Evolutionary conservation across 2,797 vertebrate species (phyloP), one percentile per base, ranked within the genome.

Genomic region (Graptemys geographica): DNA sequence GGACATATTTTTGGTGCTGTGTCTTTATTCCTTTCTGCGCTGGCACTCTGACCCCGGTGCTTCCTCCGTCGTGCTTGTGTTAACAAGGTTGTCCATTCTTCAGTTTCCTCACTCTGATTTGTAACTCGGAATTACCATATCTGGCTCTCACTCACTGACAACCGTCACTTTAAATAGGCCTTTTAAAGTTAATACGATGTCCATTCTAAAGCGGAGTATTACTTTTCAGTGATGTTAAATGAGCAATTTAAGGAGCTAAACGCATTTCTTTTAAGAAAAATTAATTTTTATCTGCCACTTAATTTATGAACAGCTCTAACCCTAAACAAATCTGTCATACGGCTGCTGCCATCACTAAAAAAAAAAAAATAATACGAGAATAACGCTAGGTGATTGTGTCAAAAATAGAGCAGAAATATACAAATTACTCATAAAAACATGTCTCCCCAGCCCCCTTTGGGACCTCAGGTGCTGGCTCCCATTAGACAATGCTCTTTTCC

Each of bases 111-210:
- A 76, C 97, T 89, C 97, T 98, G 97, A 98, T 98, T 98, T 98
- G 97, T 98, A 97, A 97, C 97, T 97, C 2, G 11, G 96, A 97
- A 98, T 98, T 98, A 98, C 97, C 97, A 98, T 97, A 97, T 96
- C 96, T 97, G 96, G 97, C 97, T 97, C 96, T 97, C 97, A 96
- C 97, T 97, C 96, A 95, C 97, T 97, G 97, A 98, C 97, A 97
- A 98, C 97, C 96, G 81, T 98, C 97, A 97, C 96, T 98, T 97
- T 96, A 98, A 98, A 97, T 97, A 98, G 97, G 95, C 97, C 96
- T 97, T 97, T 98, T 97, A 97, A 97, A 97, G 97, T 98, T 97
- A 98, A 98, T 97, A 97, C 65, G 25, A 93, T 96, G 96, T 96
- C 96, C 96, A 96, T 98, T 98, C 96, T 90, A 96, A 97, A 96